Evolutionary conservation across 2,797 vertebrate genomes (phyloP), one percentile per base, ranked within the genome.

Genomic region (Anguilla marmorata): DNA sequence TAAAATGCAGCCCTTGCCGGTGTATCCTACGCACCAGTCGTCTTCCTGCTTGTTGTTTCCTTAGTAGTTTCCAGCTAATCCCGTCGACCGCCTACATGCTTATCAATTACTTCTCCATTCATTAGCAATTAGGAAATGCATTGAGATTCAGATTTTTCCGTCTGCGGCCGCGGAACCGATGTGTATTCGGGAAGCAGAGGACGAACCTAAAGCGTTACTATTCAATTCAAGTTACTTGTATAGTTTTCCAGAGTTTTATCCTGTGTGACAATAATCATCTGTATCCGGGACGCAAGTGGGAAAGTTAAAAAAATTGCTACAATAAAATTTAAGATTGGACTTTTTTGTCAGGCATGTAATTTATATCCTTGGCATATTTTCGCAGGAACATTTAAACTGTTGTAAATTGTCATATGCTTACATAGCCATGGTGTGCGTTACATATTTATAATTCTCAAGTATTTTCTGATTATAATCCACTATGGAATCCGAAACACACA

Each of bases 21-120:
- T 45, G 66, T 24, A 85, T 24, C 24, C 24, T 69, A 69, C 33
- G 37, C 84, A 80, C 72, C 84, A 41, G 33, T 60, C 60, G 85
- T n/a, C 87, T 80, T 87, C 45, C 80, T 85, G 86, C 24, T 16
- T 33, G 76, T 86, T 86, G 56, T 92, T 89, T 91, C 86, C 88
- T 54, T 52, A 21, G 86, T 27, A 88, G 86, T 92, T 91, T 91
- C 91, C 93, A 89, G 89, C 86, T 95, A 95, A 96, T 95, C 95
- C 94, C 90, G 91, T 91, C 89, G 95, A 93, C 96, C 95, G 93
- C 95, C 95, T 91, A 93, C 94, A 86, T 93, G 94, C 92, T 93
- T 94, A 93, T 96, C 96, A 94, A 95, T 96, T 96, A 95, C 95
- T 93, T 91, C 87, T 89, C 92, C 93, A 94, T 95, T 96, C 94